Percentiles rank a stretch among this genome's conserved stretches.
phyloP scores from a whole-genome alignment of 2,113 vertebrate species.

The Ceyx melanurus region DNA sequence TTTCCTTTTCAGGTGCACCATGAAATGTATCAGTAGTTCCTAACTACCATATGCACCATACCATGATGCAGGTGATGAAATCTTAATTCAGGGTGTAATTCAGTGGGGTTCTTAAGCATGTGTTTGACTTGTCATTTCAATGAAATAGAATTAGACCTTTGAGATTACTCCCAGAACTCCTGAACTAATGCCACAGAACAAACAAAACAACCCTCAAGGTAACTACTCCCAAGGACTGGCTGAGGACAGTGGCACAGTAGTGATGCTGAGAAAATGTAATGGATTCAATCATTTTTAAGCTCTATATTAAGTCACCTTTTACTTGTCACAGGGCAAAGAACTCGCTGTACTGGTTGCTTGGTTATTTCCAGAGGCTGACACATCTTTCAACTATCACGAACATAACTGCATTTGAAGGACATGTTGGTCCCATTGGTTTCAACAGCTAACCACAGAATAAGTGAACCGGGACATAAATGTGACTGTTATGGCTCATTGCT shows the following conservation, averaged over 20 bases:
- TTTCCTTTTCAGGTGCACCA: neutral
- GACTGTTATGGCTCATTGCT: neutral
- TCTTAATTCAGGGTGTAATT: neutral
- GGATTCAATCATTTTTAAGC: neutral
- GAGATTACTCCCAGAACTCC: neutral
- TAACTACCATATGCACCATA: neutral
- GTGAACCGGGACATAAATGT: neutral
- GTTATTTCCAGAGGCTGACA: neutral
- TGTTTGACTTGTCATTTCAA: neutral
- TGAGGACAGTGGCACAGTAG: neutral
- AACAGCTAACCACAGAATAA: neutral
- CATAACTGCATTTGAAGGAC: conserved; percentile 32
- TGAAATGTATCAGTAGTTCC: neutral
- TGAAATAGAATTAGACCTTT: neutral
- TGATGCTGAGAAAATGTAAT: neutral
- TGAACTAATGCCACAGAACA: neutral
- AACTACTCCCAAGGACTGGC: neutral
- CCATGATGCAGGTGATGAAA: neutral
- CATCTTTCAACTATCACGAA: conserved; percentile 25
- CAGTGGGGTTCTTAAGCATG: neutral
- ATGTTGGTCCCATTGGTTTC: neutral
- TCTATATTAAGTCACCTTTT: neutral
- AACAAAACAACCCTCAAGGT: neutral
- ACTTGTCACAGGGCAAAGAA: neutral
- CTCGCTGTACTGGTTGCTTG: neutral